These are phyloP conservation scores for Bathynomus jamesi DNA, from an alignment of 1,140 invertebrate genomes.

Conservation along the genomic window DNA sequence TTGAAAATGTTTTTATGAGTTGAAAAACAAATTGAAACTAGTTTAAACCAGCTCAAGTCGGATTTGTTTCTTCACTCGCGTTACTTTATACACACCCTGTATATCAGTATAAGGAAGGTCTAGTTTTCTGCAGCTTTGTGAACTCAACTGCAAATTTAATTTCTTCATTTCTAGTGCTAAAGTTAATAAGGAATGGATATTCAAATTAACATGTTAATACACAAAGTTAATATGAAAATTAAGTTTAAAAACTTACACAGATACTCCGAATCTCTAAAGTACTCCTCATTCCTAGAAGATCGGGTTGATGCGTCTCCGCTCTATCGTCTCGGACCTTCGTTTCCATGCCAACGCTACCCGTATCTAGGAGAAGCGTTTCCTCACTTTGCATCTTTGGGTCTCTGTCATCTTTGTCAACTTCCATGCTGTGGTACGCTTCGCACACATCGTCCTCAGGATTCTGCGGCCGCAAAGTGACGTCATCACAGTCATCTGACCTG, in stretches of 20 bases:
- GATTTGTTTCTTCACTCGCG: too few species aligned
- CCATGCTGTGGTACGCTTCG: not conserved
- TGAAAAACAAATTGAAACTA: too few species aligned
- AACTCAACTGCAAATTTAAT: too few species aligned
- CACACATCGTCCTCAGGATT: not conserved
- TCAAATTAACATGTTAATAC: too few species aligned
- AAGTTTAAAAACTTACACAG: not conserved
- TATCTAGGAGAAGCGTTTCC: not conserved
- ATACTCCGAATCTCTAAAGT: not conserved
- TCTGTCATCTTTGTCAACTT: not conserved
- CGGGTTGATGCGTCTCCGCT: not conserved
- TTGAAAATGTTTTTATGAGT: too few species aligned
- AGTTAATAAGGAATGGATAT: too few species aligned
- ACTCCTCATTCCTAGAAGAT: not conserved
- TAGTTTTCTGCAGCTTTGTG: too few species aligned
- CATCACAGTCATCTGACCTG: not conserved
- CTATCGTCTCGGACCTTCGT: not conserved
- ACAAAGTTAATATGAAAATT: too few species aligned
- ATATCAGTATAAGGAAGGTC: too few species aligned
- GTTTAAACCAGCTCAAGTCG: too few species aligned
- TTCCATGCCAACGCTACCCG: not conserved
- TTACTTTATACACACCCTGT: too few species aligned
- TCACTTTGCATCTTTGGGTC: not conserved
- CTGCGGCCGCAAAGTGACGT: not conserved
- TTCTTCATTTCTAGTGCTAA: too few species aligned